Base-by-base conservation (phyloP, 2,113 vertebrate genomes). In the Cyprinodon tularosa region DNA sequence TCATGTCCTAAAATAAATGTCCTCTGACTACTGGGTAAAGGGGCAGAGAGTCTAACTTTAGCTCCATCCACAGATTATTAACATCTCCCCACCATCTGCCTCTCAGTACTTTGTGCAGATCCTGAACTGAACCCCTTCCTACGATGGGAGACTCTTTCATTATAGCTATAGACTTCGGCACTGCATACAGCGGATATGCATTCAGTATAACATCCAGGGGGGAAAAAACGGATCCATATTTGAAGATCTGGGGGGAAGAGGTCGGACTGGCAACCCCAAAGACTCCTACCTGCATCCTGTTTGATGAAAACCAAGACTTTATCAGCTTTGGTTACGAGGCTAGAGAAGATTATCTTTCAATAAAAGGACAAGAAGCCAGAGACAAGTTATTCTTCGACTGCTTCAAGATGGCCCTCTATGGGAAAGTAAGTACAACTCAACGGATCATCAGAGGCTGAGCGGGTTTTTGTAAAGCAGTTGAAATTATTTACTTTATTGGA, bases 341-440 rank as follows among this genome's bases (percentile, higher is more conserved):
- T 3, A 40, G 29, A 60, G 0, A 0, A 3, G 4, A 2, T 9
- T 70, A 70, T 42, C 0, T 29, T 8, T 22, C 9, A 40, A 60
- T n/a, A n/a, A 11, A 12, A 0, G 53, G 68, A 7, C 17, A 60
- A 0, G 68, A 70, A 8, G 37, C 68, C 11, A 40, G 38, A 60
- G 53, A 60, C 0, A 70, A 59, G 48, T 40, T 70, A 15, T 69
- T 69, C 68, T 59, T 70, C 4, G 20, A 70, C 10, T 42, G 68
- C 68, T 92, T 93, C 70, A 89, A 89, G 79, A 92, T 89, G 87
- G 11, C 79, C 0, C 71, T 93, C n/a, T 92, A 90, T 76, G 47
- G 72, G 50, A 80, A 1, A 3, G 86, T 89, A 84, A 64, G 83
- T 79, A 0, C 15, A 37, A 22, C 2, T 3, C 12, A 3, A 29